Conservation (phyloP, 2,888 invertebrate species). For the Eupithecia tripunctaria region DNA sequence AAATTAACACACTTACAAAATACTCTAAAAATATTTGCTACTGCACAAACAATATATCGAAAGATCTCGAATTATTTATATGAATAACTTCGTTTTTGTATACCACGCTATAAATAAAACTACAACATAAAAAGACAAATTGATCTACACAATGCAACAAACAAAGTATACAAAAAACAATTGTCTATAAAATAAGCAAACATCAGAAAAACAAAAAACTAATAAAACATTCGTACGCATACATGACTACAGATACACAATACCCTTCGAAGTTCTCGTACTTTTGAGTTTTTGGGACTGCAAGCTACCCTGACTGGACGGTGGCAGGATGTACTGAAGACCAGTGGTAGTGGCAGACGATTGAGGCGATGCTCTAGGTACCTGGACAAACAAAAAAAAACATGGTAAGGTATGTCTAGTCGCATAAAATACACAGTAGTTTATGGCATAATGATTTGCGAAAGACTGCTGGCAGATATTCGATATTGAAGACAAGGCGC, state of each 20-base stretch:
- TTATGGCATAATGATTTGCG: no score
- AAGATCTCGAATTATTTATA: background rate
- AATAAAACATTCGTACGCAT: background rate
- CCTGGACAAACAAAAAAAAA: constrained; percentile 53
- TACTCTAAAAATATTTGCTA: background rate
- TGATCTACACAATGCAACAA: background rate
- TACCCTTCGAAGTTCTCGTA: constrained; percentile 45
- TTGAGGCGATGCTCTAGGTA: constrained; percentile 71
- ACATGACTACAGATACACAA: constrained; percentile 23
- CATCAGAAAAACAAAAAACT: background rate
- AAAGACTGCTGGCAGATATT: no score
- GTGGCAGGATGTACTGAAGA: constrained; percentile 69
- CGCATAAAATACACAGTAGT: background rate
- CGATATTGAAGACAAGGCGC: no score
- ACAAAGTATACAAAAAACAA: background rate
- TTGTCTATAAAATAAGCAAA: background rate
- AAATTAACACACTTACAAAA: background rate
- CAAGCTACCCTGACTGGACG: constrained; percentile 68
- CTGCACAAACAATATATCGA: background rate
- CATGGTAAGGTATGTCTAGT: background rate
- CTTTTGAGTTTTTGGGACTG: constrained; percentile 77
- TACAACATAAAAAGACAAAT: background rate
- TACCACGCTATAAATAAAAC: background rate
- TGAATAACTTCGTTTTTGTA: background rate
- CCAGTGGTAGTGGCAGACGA: constrained; percentile 56